phyloP scores from a whole-genome alignment of 2,888 invertebrate species.

The Euphydryas editha region DNA sequence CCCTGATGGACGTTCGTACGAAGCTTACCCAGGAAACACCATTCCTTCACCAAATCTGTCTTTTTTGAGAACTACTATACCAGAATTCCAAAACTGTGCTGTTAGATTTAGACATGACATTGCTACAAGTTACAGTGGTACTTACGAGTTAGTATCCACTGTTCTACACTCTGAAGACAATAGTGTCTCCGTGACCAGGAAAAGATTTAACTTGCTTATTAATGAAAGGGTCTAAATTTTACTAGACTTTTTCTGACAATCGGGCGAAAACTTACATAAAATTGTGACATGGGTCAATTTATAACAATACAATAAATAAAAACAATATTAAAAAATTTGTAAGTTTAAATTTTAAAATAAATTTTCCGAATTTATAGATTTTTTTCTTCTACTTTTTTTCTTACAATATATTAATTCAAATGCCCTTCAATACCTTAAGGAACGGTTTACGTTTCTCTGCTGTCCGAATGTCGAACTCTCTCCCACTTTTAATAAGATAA shows the following conservation, averaged over 20 bases:
- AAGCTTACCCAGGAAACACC: constrained; percentile 52
- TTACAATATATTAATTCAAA: no score
- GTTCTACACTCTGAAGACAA: constrained; percentile 46
- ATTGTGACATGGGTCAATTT: no score
- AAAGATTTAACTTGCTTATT: constrained; percentile 54
- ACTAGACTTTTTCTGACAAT: background rate
- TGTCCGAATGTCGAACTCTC: no score
- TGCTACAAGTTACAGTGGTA: constrained; percentile 49
- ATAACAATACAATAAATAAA: no score
- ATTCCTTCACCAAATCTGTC: constrained; percentile 43
- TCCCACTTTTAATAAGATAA: no score
- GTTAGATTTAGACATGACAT: constrained; percentile 50
- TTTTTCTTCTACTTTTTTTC: no score
- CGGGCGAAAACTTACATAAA: no score
- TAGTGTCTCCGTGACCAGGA: constrained; percentile 49
- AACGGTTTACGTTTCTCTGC: no score
- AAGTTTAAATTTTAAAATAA: no score
- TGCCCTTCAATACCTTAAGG: no score
- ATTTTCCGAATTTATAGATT: no score
- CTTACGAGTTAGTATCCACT: constrained; percentile 56
- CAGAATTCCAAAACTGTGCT: constrained; percentile 51
- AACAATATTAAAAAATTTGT: no score
- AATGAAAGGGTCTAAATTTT: constrained; percentile 18
- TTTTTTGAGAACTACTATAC: constrained; percentile 34
- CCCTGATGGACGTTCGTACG: constrained; percentile 52